Evolutionary conservation across 2,113 vertebrate species (phyloP).

Genomic region (Megalops atlanticus): DNA sequence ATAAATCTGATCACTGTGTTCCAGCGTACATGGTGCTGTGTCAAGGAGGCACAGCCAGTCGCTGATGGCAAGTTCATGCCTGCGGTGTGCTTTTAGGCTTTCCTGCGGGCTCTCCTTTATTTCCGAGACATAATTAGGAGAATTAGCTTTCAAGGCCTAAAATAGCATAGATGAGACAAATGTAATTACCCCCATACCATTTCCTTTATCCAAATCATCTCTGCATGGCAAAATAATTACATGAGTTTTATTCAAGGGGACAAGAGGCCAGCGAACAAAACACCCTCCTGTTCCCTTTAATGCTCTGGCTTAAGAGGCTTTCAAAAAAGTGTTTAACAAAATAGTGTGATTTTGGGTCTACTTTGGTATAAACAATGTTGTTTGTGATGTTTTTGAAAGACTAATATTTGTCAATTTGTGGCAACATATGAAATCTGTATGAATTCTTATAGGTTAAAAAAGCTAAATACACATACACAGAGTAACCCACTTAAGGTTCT

Average conservation of each 20-base stretch:
- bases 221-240: background rate
- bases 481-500: too few species aligned
- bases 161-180: conserved; percentile 18
- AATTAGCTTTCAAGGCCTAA: conserved; percentile 13
- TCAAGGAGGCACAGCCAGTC: background rate
- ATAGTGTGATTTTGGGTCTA: too few species aligned
- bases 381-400: too few species aligned
- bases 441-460: too few species aligned
- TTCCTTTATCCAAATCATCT: conserved; percentile 10
- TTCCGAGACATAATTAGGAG: background rate
- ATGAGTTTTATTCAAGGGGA: background rate
- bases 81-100: background rate
- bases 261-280: background rate
- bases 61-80: background rate
- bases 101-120: background rate
- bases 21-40: too few species aligned
- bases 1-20: too few species aligned
- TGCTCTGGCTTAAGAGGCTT: too few species aligned
- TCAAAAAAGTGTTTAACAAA: too few species aligned
- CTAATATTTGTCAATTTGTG: too few species aligned
- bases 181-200: conserved; percentile 7
- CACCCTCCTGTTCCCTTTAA: background rate
- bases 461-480: too few species aligned
- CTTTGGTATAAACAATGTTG: too few species aligned
- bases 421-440: too few species aligned